Evolutionary conservation across 2,888 invertebrate genomes (phyloP).

Genomic region (Lysandra coridon): DNA sequence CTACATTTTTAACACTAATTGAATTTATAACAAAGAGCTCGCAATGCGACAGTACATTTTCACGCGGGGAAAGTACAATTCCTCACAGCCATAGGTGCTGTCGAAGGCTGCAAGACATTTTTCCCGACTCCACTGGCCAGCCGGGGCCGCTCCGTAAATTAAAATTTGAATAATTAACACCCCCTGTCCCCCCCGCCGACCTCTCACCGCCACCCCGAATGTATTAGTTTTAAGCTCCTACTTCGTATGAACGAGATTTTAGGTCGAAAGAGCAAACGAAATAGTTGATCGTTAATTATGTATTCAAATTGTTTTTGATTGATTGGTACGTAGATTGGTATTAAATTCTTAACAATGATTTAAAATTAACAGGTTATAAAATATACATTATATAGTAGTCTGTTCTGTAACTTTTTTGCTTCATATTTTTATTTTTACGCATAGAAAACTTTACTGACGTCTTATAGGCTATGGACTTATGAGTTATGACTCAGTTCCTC

Average conservation of each 20-base stretch:
- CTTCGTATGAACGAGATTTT: slow-evolving; percentile 69
- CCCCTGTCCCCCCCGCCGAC: slow-evolving; percentile 50
- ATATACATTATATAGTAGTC: no score
- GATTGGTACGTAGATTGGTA: slow-evolving; percentile 5
- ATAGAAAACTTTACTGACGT: no score
- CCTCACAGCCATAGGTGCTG: slow-evolving; percentile 50
- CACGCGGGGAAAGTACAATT: not conserved
- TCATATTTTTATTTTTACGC: no score
- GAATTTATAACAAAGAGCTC: slow-evolving; percentile 29
- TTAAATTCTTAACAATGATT: not conserved
- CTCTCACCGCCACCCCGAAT: slow-evolving; percentile 56
- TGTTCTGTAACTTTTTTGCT: no score
- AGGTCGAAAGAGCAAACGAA: slow-evolving; percentile 52
- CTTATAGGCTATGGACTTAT: no score
- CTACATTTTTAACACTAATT: slow-evolving; percentile 29
- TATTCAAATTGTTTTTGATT: slow-evolving; percentile 1
- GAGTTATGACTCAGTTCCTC: no score
- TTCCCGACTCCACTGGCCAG: slow-evolving; percentile 62
- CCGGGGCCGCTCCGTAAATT: slow-evolving; percentile 74
- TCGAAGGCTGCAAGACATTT: slow-evolving; percentile 76
- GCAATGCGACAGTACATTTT: slow-evolving; percentile 37
- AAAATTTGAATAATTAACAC: slow-evolving; percentile 80
- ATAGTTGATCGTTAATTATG: slow-evolving; percentile 46
- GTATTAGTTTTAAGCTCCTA: slow-evolving; percentile 78
- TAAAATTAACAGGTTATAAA: no score